Evolutionary conservation across 2,797 vertebrate species (phyloP).

Genomic region (Sorex maritimensis): DNA sequence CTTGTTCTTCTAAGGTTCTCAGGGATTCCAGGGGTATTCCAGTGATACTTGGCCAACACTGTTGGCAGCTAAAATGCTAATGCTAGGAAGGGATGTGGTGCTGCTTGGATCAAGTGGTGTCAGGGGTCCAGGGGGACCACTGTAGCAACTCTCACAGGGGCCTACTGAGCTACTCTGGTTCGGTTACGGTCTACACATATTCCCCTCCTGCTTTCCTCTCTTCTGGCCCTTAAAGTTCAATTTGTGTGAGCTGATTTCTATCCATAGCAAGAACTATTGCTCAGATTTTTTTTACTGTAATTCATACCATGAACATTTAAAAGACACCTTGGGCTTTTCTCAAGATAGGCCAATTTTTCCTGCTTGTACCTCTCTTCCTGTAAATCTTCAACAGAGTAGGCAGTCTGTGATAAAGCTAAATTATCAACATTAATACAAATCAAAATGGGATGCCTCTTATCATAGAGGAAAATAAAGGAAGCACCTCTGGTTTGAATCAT

Average conservation of each 20-base stretch:
- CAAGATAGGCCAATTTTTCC: slow-evolving; percentile 32
- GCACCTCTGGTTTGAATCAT: not conserved
- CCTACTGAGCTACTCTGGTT: too few relatives aligned
- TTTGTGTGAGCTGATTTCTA: not conserved
- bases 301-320: slow-evolving; percentile 38
- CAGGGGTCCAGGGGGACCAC: too few relatives aligned
- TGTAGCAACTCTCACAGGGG: too few relatives aligned
- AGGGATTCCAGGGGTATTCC: too few relatives aligned
- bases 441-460: not conserved
- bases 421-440: not conserved
- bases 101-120: too few relatives aligned
- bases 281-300: slow-evolving; percentile 36
- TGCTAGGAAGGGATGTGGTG: too few relatives aligned
- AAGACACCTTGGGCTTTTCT: slow-evolving; percentile 26
- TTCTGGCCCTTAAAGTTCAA: not conserved
- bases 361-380: not conserved
- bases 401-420: slow-evolving; percentile 7
- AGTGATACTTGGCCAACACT: too few relatives aligned
- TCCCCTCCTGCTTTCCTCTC: too few relatives aligned
- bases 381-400: not conserved
- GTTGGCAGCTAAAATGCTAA: too few relatives aligned
- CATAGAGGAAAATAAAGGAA: not conserved
- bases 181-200: too few relatives aligned
- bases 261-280: not conserved
- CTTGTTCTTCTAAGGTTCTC: too few relatives aligned